phyloP scores from a whole-genome alignment of 2,113 vertebrate species.

The Prietella phreatophila region DNA sequence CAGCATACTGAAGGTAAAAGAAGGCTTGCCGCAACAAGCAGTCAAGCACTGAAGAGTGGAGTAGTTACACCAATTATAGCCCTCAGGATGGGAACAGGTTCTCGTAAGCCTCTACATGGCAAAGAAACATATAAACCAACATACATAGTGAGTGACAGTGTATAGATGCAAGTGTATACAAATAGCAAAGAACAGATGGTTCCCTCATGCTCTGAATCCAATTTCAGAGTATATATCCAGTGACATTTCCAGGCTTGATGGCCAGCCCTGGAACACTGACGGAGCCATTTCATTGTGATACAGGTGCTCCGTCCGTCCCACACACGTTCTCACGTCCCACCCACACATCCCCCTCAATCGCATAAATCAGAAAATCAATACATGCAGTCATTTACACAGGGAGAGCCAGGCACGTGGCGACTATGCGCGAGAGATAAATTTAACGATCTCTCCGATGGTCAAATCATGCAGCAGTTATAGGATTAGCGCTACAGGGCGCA shows the following conservation, averaged over 20 bases:
- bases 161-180: neutral
- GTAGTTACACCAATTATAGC: neutral
- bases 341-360: slow-evolving; percentile 63
- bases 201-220: neutral
- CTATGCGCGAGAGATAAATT: slow-evolving; percentile 56
- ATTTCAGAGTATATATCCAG: slow-evolving; percentile 46
- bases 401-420: slow-evolving; percentile 50
- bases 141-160: neutral
- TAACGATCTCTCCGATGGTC: slow-evolving; percentile 65
- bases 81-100: neutral
- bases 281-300: slow-evolving; percentile 55
- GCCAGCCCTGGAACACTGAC: slow-evolving; percentile 45
- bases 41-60: neutral
- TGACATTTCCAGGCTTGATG: slow-evolving; percentile 56
- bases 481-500: slow-evolving; percentile 59
- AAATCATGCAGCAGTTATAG: slow-evolving; percentile 67
- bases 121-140: neutral
- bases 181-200: neutral
- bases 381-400: slow-evolving; percentile 63
- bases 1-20: neutral
- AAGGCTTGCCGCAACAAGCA: neutral
- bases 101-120: neutral
- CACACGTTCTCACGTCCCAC: slow-evolving; percentile 26
- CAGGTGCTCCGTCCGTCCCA: slow-evolving; percentile 54
- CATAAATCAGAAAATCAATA: slow-evolving; percentile 68